Conservation (phyloP, 2,888 invertebrate genomes). For the Acholoe squamosa region DNA sequence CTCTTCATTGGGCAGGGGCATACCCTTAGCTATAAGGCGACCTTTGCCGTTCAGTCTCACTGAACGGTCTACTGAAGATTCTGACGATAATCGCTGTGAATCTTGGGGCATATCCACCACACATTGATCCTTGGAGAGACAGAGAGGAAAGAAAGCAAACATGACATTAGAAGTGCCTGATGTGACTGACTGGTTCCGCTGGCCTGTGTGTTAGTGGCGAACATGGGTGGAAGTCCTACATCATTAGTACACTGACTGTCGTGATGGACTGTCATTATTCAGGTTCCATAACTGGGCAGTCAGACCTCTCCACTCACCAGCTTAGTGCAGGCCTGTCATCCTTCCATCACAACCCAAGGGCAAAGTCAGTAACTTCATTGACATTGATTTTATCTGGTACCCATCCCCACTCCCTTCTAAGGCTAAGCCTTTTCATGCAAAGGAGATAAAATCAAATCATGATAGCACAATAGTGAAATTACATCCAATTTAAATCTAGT, state of each 20-base stretch:
- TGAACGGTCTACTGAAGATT: not conserved
- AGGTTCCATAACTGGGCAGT: not conserved
- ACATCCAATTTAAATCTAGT: not conserved
- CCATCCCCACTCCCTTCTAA: not conserved
- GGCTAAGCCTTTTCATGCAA: too few species aligned
- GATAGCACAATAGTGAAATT: not conserved
- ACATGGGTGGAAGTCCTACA: not conserved
- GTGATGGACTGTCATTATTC: not conserved
- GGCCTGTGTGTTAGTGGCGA: not conserved
- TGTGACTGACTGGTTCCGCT: not conserved
- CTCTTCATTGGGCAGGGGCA: slow-evolving; percentile 27
- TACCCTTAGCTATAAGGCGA: slow-evolving; percentile 1
- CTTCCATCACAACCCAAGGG: not conserved
- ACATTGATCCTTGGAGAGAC: slow-evolving; percentile 17
- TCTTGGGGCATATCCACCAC: not conserved
- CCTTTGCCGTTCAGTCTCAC: slow-evolving; percentile 9
- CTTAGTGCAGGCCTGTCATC: not conserved
- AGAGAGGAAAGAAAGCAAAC: slow-evolving; percentile 7
- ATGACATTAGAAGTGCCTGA: not conserved
- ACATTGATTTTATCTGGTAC: not conserved
- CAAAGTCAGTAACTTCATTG: not conserved
- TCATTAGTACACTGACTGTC: not conserved
- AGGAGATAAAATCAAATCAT: too few species aligned
- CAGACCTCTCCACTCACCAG: not conserved
- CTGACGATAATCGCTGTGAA: not conserved